Base-by-base conservation (phyloP, 2,888 invertebrate genomes). In the Entomobrya multifasciata region DNA sequence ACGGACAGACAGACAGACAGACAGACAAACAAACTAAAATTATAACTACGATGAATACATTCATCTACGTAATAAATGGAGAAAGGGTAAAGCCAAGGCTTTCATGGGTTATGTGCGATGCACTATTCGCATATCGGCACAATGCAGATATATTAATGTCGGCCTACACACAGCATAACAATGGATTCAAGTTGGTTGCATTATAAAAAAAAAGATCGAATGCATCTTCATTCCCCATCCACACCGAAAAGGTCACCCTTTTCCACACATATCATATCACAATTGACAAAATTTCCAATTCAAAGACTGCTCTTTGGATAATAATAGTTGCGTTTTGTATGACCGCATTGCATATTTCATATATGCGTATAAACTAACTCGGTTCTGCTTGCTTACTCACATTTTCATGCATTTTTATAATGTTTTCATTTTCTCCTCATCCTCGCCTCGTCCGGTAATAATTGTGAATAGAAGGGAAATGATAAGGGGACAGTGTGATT, bases 401-500 rank as follows among this genome's bases (percentile, higher is more conserved):
- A 4, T 36, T 36, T 36, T 36, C 36, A 8, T 36, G 36, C 8
- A 36, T 8, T 36, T 4, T 36, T 36, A 36, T 8, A n/a, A n/a
- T 52, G 13, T 11, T 52, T 13, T 13, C 15, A 52, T 52, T 52
- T 13, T 52, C 52, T 52, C 13, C 13, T 13, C 52, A 15, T 52
- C 13, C 52, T 17, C n/a, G n/a, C n/a, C n/a, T n/a, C n/a, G n/a
- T n/a, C n/a, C 36, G 8, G 36, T 8, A 36, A 36, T 36, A 67
- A 17, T 41, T 44, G 52, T n/a, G 11, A 15, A 4, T 17, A 30
- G 17, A 11, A 49, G 30, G 25, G 27, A 27, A 47, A 22, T 25
- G 27, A 65, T n/a, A 65, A 27, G 79, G 79, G 52, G 49, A 65
- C 17, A 25, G n/a, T 49, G 13, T 13, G 3, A 62, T 65, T 36